These are phyloP conservation scores for Chrysocyon brachyurus DNA, from an alignment of 2,797 vertebrate genomes.

Conservation along the genomic window DNA sequence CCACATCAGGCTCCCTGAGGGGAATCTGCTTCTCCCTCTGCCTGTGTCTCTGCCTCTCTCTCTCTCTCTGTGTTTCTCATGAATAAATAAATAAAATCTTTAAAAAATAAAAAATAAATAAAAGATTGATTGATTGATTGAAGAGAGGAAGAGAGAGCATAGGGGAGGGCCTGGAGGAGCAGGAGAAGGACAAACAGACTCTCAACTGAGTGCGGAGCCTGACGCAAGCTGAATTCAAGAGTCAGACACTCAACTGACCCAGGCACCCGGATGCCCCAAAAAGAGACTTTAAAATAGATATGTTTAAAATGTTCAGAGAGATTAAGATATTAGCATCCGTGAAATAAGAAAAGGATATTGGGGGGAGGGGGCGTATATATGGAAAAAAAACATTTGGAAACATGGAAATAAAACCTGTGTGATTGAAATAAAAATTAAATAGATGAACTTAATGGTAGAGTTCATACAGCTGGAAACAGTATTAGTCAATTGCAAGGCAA, in stretches of 20 bases:
- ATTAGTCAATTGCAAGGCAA: not conserved
- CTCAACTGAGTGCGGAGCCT: not conserved
- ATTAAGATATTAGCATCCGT: not conserved
- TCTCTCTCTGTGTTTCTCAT: no score
- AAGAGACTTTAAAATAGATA: not conserved
- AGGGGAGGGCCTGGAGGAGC: not conserved
- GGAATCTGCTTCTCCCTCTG: no score
- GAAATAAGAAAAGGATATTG: not conserved
- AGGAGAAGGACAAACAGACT: not conserved
- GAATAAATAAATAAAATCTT: no score
- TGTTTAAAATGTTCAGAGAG: not conserved
- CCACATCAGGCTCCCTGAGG: no score
- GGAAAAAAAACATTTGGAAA: not conserved
- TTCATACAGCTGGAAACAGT: not conserved
- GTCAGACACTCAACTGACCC: not conserved
- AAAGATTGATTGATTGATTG: not conserved
- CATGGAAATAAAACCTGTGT: slow-evolving; percentile 4
- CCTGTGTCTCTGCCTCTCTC: no score
- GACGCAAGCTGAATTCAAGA: not conserved
- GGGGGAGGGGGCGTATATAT: not conserved
- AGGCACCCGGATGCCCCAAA: not conserved
- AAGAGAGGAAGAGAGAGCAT: not conserved
- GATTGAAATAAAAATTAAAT: slow-evolving; percentile 16
- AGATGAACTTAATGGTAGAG: not conserved
- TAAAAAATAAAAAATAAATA: no score